Base-by-base conservation (phyloP, 2,888 invertebrate species). In the Phasia obesa region DNA sequence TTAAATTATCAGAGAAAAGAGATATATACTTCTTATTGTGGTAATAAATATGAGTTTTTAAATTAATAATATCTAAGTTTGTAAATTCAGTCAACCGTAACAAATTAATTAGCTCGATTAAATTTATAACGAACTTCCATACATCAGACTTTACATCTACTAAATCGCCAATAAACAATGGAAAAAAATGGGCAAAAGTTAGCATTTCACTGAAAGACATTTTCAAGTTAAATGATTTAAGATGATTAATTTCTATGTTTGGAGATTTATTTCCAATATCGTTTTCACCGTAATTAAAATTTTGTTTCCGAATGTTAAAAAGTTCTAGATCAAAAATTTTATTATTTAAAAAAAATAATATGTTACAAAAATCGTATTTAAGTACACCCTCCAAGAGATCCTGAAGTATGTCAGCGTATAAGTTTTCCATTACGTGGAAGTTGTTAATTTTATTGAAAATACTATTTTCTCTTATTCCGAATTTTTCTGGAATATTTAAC, bases 211-310 rank as follows among this genome's bases (percentile, higher is more conserved):
- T 75, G 17, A 53, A 76, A 4, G 80, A 67, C 71, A 80, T 62
- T 62, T 80, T 73, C 17, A 84, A 64, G 21, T 60, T 80, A 27
- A 25, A 59, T 35, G 57, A 51, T 47, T 84, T 80, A 6, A 75
- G 25, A 25, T 75, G 51, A 25, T 49, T 42, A 13, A 67, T 38
- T 57, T 64, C 15, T 17, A 74, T 60, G 25, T 64, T 23, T 11
- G 74, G 69, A 4, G 80, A 76, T n/a, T 57, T 60, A 27, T 80
- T 80, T 13, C 77, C 84, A 15, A 57, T 57, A 23, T 77, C 84
- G 2, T 42, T 62, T 74, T 81, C 74, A 6, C 82, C 82, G 44
- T 55, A 78, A 21, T 67, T 38, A 31, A 81, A 69, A 27, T 44
- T 55, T 62, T 62, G 23, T 44, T 62, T 62, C 2, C 44, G 42